Evolutionary conservation across 1,140 invertebrate species (phyloP).

Genomic region (Drosophila varians): DNA sequence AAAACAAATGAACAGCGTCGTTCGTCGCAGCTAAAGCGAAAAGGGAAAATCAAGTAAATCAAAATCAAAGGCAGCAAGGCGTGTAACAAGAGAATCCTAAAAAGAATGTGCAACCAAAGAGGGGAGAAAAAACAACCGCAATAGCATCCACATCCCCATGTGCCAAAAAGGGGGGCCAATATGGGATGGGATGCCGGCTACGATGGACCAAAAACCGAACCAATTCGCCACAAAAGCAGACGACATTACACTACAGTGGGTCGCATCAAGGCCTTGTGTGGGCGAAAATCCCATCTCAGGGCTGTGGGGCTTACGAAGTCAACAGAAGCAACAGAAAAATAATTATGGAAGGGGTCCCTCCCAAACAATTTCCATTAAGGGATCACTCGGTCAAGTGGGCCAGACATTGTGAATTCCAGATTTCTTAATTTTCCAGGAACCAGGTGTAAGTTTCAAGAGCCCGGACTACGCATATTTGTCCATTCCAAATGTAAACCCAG

Average conservation of each 20-base stretch:
- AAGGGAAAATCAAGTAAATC: constrained; percentile 20
- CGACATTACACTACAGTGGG: constrained; percentile 32
- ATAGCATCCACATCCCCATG: constrained; percentile 15
- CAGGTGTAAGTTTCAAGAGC: not conserved
- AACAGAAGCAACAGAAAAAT: constrained; percentile 3
- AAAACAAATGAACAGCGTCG: constrained; percentile 30
- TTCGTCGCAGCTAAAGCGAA: constrained; percentile 30
- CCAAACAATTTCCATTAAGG: constrained; percentile 29
- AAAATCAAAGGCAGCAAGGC: constrained; percentile 64
- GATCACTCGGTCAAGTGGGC: constrained; percentile 38
- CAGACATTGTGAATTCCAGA: constrained; percentile 5
- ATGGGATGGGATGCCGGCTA: constrained; percentile 2
- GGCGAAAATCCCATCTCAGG: constrained; percentile 12
- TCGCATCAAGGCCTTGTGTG: constrained; percentile 28
- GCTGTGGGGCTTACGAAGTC: constrained; percentile 34
- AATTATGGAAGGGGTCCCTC: not conserved
- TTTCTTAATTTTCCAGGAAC: not conserved
- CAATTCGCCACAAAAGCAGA: not conserved
- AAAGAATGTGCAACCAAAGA: constrained; percentile 34
- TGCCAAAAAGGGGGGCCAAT: constrained; percentile 5
- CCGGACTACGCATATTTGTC: not conserved
- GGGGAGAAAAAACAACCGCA: constrained; percentile 23
- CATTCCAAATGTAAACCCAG: too few relatives aligned
- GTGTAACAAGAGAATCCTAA: constrained; percentile 71
- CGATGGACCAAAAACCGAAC: not conserved